Base-by-base conservation (phyloP, 2,113 vertebrate species). In the Actenoides lindsayi region DNA sequence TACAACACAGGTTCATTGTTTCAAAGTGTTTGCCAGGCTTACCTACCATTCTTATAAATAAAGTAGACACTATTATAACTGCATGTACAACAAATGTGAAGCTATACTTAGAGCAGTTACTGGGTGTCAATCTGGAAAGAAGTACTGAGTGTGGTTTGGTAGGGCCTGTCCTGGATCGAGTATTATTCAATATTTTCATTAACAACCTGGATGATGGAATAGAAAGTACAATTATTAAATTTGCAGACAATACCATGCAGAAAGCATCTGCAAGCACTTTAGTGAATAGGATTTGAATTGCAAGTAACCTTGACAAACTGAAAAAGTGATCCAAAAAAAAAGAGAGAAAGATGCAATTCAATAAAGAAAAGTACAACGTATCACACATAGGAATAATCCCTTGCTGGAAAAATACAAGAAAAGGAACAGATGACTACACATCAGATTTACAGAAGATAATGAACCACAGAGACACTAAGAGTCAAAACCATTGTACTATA, bases 161-260 rank as follows among this genome's bases (percentile, higher is more conserved):
- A 67, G 50, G 83, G 50, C 76, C 75, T 94, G 59, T 94, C 75
- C 68, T 83, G 92, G 37, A 83, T 88, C 79, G 85, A 83, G 19
- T 83, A 62, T 94, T 93, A 94, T 97, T 93, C 75, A 93, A 83
- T 97, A 94, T 93, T 94, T 97, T 96, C 95, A 92, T 95, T 96
- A 96, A 94, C 70, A 68, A 65, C 48, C n/a, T 85, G 75, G 67
- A 92, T 96, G 96, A 97, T 94, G 95, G 95, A 97, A 96, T 93
- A 96, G 90, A 83, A 53, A 85, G 82, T 48, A 91, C 42, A 50
- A 63, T 96, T 94, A 97, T 94, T 93, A 90, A 93, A 96, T 95
- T 94, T 96, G 68, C 83, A 88, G 90, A 90, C 85, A 86, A 88
- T 86, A 90, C 75, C 78, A 92, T 80, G 79, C 90, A 88, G 75